Conservation (phyloP, 2,888 invertebrate species). For the Ophraella communa region DNA sequence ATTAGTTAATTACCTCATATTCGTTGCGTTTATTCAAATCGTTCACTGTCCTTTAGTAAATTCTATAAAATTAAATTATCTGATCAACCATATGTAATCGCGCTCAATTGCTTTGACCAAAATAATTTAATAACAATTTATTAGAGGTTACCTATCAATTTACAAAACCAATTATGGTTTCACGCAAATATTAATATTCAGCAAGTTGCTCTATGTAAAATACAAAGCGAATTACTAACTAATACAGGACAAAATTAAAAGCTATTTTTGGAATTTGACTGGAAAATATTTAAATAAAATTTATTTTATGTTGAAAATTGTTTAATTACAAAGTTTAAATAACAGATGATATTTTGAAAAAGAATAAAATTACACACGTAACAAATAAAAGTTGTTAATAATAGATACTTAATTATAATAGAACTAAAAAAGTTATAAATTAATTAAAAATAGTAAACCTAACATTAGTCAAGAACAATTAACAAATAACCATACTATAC, state of each 20-base stretch:
- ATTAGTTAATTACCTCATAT: neutral
- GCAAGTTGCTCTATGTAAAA: neutral
- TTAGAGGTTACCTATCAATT: conserved; percentile 29
- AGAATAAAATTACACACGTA: too few relatives aligned
- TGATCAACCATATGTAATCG: neutral
- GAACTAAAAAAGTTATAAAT: too few relatives aligned
- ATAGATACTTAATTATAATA: too few relatives aligned
- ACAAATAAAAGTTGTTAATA: too few relatives aligned
- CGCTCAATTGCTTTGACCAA: conserved; percentile 6
- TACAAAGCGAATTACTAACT: neutral
- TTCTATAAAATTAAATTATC: neutral
- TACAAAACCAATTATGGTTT: conserved; percentile 31
- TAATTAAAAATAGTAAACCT: too few relatives aligned
- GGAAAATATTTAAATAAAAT: neutral
- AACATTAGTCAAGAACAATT: too few relatives aligned
- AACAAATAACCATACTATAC: too few relatives aligned
- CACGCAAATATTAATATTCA: conserved; percentile 31
- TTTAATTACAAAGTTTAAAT: neutral
- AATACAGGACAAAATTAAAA: neutral
- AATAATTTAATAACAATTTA: conserved; percentile 20
- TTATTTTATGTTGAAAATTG: neutral
- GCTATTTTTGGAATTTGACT: neutral
- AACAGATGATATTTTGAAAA: neutral
- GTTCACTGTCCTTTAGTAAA: neutral
- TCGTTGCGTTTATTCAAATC: neutral